phyloP scores from a whole-genome alignment of 2,888 invertebrate species.

The Drosophila demipolita region DNA sequence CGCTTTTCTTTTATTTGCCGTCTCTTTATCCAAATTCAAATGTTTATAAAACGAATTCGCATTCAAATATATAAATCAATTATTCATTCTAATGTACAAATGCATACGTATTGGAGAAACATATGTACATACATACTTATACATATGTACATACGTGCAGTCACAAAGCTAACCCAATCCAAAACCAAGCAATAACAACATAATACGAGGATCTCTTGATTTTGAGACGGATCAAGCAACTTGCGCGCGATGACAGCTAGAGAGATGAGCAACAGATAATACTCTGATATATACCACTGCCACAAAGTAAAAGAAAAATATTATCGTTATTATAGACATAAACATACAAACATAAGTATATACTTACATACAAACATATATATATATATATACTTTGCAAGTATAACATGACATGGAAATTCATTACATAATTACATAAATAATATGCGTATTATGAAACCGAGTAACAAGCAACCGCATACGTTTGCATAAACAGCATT shows the following conservation, averaged over 20 bases:
- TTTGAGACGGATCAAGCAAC: slow-evolving; percentile 14
- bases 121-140: slow-evolving; percentile 39
- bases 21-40: slow-evolving; percentile 38
- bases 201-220: slow-evolving; percentile 9
- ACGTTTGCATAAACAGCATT: slow-evolving; percentile 58
- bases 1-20: slow-evolving; percentile 13
- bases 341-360: slow-evolving; percentile 39
- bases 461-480: slow-evolving; percentile 44
- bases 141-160: slow-evolving; percentile 39
- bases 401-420: slow-evolving; percentile 44
- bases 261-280: slow-evolving; percentile 55
- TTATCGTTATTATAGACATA: slow-evolving; percentile 64
- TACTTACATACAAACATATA: slow-evolving; percentile 35
- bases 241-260: slow-evolving; percentile 37
- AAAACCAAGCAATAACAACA: slow-evolving; percentile 15
- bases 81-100: slow-evolving; percentile 53
- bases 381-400: slow-evolving; percentile 59
- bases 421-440: slow-evolving; percentile 48
- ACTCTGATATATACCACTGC: slow-evolving; percentile 83
- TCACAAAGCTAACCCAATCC: slow-evolving; percentile 29
- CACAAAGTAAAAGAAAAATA: slow-evolving; percentile 63
- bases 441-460: slow-evolving; percentile 37
- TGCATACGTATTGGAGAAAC: slow-evolving; percentile 40
- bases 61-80: slow-evolving; percentile 33
- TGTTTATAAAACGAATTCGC: slow-evolving; percentile 19